Conservation (phyloP, 1,140 invertebrate genomes). For the Meloidogyne hapla region DNA sequence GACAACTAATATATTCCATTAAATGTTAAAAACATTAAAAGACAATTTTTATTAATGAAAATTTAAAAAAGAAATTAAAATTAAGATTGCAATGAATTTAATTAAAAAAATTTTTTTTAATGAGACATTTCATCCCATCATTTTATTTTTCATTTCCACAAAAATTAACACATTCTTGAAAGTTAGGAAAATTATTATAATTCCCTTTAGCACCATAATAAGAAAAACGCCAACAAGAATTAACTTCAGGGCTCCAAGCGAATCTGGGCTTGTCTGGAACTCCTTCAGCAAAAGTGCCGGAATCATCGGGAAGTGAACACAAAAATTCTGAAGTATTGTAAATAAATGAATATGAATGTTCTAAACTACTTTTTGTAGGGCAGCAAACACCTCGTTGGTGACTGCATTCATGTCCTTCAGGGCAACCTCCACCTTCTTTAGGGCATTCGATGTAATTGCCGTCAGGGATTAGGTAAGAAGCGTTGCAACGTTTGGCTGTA, state of each 20-base stretch:
- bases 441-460: constrained; percentile 48
- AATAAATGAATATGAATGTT: neutral
- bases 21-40: too few relatives aligned
- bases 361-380: constrained; percentile 37
- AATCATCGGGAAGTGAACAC: constrained; percentile 47
- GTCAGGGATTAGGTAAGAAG: constrained; percentile 45
- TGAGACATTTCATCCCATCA: neutral
- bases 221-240: constrained; percentile 49
- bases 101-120: neutral
- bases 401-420: constrained; percentile 42
- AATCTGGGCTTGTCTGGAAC: constrained; percentile 51
- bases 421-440: constrained; percentile 27
- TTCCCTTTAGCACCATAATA: constrained; percentile 51
- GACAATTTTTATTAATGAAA: too few relatives aligned
- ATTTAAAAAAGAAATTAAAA: neutral
- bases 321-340: constrained; percentile 43
- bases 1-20: too few relatives aligned
- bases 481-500: constrained; percentile 45
- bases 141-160: constrained; percentile 32
- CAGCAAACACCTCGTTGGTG: constrained; percentile 43
- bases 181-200: constrained; percentile 49
- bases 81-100: neutral
- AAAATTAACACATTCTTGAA: constrained; percentile 42
- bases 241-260: constrained; percentile 48
- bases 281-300: constrained; percentile 52